phyloP scores from a whole-genome alignment of 2,113 vertebrate genomes.

The Malurus alboscapulatus region DNA sequence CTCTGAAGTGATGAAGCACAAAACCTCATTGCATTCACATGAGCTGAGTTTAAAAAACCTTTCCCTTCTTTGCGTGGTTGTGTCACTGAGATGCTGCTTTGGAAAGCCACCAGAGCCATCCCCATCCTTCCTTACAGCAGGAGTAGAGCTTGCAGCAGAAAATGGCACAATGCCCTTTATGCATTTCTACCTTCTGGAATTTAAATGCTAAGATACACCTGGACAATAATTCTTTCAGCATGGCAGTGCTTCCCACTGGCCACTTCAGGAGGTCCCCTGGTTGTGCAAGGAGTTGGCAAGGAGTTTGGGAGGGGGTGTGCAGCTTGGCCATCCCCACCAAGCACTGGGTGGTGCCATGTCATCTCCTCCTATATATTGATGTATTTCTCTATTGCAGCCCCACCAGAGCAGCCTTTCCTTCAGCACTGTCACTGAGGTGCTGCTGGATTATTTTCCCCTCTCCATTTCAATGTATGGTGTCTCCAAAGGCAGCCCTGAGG shows the following conservation, averaged over 20 bases:
- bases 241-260: not conserved
- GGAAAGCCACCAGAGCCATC: not conserved
- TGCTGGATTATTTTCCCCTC: not conserved
- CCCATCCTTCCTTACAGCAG: not conserved
- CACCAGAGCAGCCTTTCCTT: not conserved
- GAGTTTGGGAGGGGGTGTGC: not conserved
- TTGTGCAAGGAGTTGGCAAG: not conserved
- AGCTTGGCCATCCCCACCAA: not conserved
- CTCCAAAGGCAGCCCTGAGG: not conserved
- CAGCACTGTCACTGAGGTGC: rapidly evolving
- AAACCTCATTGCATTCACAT: not conserved
- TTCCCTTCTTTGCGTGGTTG: not conserved
- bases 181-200: not conserved
- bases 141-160: not conserved
- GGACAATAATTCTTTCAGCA: not conserved
- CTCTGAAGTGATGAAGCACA: not conserved
- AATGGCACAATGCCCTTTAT: not conserved
- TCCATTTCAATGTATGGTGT: not conserved
- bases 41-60: not conserved
- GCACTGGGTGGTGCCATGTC: not conserved
- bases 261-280: rapidly evolving
- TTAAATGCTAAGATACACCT: not conserved
- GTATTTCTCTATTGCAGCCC: not conserved
- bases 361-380: rapidly evolving
- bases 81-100: not conserved